A percentile compares a stretch with the other conserved stretches of the same genome.
phyloP scores from a whole-genome alignment of 2,888 invertebrate genomes.

The Diogma glabrata region DNA sequence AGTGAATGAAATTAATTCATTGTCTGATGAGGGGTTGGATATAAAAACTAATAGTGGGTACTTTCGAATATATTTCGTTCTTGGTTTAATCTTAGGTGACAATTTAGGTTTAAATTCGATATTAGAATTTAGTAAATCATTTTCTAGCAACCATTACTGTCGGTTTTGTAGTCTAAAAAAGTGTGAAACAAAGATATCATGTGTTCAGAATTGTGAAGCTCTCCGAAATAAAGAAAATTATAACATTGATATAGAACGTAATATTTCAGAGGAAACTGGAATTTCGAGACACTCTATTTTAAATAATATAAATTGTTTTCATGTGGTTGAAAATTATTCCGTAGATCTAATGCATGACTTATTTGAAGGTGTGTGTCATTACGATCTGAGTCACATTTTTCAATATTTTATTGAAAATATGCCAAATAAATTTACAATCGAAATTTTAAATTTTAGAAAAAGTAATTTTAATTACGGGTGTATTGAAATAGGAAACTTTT shows the following conservation, averaged over 20 bases:
- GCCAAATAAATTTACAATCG: slow-evolving; percentile 2
- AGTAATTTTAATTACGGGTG: slow-evolving; percentile 12
- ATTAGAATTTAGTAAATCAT: slow-evolving; percentile 1
- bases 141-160: neutral
- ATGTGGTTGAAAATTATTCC: slow-evolving; percentile 4
- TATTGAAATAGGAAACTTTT: neutral
- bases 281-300: neutral
- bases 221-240: neutral
- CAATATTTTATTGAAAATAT: neutral
- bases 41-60: slow-evolving; percentile 15
- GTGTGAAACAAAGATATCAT: neutral
- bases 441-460: slow-evolving; percentile 11
- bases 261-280: neutral
- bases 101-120: neutral
- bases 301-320: neutral
- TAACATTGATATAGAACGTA: neutral
- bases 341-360: slow-evolving; percentile 13
- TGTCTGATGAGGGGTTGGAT: slow-evolving; percentile 20
- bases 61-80: neutral
- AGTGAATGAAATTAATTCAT: slow-evolving; percentile 20
- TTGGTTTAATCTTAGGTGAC: neutral
- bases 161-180: neutral
- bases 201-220: neutral
- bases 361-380: slow-evolving; percentile 13
- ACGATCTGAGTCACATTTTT: slow-evolving; percentile 11